Conservation (phyloP, 2,113 vertebrate genomes). For the Limanda limanda region DNA sequence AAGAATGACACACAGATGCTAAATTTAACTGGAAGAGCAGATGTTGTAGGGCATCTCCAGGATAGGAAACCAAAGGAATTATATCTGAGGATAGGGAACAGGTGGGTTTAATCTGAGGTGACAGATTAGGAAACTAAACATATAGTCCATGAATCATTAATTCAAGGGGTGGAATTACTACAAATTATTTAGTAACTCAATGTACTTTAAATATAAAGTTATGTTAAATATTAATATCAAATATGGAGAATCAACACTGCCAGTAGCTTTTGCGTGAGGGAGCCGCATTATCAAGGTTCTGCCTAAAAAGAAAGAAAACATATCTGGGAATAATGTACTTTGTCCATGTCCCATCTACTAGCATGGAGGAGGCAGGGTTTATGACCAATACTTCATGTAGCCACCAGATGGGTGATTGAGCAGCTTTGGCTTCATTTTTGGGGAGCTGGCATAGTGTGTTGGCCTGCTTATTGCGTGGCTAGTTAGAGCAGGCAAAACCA, state of each 20-base stretch:
- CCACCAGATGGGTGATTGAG: too few species aligned
- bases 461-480: too few species aligned
- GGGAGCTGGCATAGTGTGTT: too few species aligned
- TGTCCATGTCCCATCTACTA: too few species aligned
- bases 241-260: not conserved
- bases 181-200: conserved; percentile 39
- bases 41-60: conserved; percentile 27
- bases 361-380: too few species aligned
- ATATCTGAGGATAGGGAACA: conserved; percentile 34
- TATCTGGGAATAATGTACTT: too few species aligned
- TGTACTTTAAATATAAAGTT: conserved; percentile 16
- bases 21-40: conserved; percentile 64
- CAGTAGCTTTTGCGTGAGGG: too few species aligned
- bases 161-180: conserved; percentile 49
- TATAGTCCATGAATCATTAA: conserved; percentile 55
- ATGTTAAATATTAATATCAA: not conserved
- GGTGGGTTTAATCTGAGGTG: conserved; percentile 26
- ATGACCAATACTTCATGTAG: too few species aligned
- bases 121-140: conserved; percentile 48
- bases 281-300: too few species aligned
- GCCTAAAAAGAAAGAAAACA: too few species aligned
- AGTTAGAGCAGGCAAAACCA: not conserved
- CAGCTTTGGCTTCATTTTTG: too few species aligned
- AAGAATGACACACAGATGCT: conserved; percentile 53
- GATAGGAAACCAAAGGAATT: conserved; percentile 59